A percentile compares a stretch with the other conserved stretches of the same genome.
Evolutionary conservation across 1,140 invertebrate species (phyloP).

Genomic region (Ceratosolen fusciceps): DNA sequence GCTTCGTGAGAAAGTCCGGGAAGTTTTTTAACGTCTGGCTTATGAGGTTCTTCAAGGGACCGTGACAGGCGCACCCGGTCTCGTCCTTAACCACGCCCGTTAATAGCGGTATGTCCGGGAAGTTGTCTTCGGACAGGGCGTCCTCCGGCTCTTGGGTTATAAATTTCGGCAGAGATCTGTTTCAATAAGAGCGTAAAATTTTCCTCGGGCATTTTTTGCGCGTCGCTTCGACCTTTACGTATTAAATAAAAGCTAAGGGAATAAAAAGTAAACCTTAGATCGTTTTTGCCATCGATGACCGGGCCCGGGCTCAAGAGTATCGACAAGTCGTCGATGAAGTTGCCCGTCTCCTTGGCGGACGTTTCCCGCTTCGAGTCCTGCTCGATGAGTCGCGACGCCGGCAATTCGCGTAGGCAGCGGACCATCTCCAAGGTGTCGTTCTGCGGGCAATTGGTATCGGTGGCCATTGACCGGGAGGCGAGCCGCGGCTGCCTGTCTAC

Average conservation of each 20-base stretch:
- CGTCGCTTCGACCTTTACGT: too few relatives aligned
- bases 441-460: constrained; percentile 73
- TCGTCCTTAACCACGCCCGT: constrained; percentile 81
- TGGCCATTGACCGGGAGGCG: constrained; percentile 71
- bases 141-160: constrained; percentile 74
- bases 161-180: constrained; percentile 74
- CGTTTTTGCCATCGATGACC: constrained; percentile 76
- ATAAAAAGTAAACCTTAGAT: too few relatives aligned
- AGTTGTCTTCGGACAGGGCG: constrained; percentile 71
- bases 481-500: constrained; percentile 73
- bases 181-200: too few relatives aligned
- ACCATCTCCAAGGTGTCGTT: constrained; percentile 71
- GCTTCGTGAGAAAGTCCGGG: constrained; percentile 74
- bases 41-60: constrained; percentile 72
- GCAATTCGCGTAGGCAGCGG: constrained; percentile 73
- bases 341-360: constrained; percentile 63
- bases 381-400: constrained; percentile 62
- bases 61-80: constrained; percentile 75
- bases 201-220: too few relatives aligned
- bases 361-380: constrained; percentile 72
- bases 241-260: too few relatives aligned
- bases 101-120: constrained; percentile 76
- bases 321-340: constrained; percentile 70
- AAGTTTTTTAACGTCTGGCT: constrained; percentile 66
- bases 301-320: constrained; percentile 71